phyloP scores from a whole-genome alignment of 2,797 vertebrate species.

The Microhierax caerulescens region DNA sequence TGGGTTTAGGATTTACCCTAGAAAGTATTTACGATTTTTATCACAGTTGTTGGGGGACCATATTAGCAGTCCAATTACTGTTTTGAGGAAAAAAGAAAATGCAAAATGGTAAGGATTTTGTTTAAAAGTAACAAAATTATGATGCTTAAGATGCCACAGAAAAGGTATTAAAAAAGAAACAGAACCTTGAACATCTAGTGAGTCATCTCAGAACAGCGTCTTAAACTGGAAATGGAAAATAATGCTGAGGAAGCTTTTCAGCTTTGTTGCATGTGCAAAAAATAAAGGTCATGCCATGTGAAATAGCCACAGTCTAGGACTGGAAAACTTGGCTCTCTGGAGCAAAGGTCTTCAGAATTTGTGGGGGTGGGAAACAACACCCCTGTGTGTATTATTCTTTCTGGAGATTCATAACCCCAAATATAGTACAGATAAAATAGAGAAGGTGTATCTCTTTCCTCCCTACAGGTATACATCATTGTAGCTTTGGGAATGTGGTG shows the following conservation, averaged over 20 bases:
- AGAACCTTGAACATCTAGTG: background rate
- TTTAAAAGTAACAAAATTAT: background rate
- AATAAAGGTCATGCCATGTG: background rate
- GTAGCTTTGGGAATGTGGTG: background rate
- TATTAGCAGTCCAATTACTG: background rate
- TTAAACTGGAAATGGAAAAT: background rate
- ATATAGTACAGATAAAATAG: background rate
- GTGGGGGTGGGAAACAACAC: background rate
- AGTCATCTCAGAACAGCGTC: background rate
- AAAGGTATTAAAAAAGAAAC: background rate
- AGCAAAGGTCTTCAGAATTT: background rate
- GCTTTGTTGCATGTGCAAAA: background rate
- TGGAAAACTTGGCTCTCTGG: background rate
- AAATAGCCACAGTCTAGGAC: background rate
- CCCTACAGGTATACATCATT: background rate
- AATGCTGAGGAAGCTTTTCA: background rate
- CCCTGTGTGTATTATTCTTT: background rate
- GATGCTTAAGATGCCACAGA: background rate
- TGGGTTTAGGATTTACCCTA: background rate
- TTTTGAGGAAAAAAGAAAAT: background rate
- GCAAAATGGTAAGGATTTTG: background rate
- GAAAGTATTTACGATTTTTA: background rate
- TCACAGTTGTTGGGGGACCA: background rate
- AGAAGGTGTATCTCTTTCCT: rapidly evolving
- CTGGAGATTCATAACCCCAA: background rate